These are phyloP conservation scores for Scomberomorus guttatus DNA, from an alignment of 2,797 vertebrate species.

Conservation along the genomic window DNA sequence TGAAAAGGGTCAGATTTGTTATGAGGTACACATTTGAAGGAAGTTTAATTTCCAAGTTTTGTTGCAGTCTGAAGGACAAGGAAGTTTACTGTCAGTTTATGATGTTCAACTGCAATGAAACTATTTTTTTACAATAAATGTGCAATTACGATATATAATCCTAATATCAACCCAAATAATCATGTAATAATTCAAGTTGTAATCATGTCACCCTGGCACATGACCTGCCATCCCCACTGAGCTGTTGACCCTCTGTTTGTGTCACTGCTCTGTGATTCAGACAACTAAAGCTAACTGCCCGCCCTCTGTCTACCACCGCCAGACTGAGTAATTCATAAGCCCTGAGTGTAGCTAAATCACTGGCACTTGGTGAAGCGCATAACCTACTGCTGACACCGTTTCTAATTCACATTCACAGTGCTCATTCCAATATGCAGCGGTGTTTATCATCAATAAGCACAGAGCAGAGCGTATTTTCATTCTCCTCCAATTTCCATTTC, in stretches of 20 bases:
- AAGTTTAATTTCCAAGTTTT: not conserved
- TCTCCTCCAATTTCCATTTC: constrained; percentile 63
- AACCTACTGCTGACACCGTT: constrained; percentile 59
- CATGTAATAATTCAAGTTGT: not conserved
- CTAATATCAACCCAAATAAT: not conserved
- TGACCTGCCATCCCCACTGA: constrained; percentile 12
- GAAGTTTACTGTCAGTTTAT: not conserved
- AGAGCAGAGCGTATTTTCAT: constrained; percentile 41
- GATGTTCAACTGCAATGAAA: not conserved
- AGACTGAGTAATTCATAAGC: constrained; percentile 46
- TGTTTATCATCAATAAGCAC: constrained; percentile 66
- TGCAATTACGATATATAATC: constrained; percentile 3
- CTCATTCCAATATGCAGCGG: constrained; percentile 41
- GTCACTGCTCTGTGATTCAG: constrained; percentile 31
- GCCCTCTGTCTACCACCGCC: constrained; percentile 16
- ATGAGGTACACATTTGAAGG: no score
- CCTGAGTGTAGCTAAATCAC: constrained; percentile 56
- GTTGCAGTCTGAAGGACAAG: not conserved
- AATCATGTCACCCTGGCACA: not conserved
- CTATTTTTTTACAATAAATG: not conserved
- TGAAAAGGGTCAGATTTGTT: no score
- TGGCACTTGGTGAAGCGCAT: constrained; percentile 45
- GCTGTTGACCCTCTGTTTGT: constrained; percentile 25
- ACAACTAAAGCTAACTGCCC: constrained; percentile 23
- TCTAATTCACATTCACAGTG: constrained; percentile 60